Evolutionary conservation across 2,113 vertebrate species (phyloP), one percentile per base, ranked within the genome.

Genomic region (Genyomyrus donnyi): DNA sequence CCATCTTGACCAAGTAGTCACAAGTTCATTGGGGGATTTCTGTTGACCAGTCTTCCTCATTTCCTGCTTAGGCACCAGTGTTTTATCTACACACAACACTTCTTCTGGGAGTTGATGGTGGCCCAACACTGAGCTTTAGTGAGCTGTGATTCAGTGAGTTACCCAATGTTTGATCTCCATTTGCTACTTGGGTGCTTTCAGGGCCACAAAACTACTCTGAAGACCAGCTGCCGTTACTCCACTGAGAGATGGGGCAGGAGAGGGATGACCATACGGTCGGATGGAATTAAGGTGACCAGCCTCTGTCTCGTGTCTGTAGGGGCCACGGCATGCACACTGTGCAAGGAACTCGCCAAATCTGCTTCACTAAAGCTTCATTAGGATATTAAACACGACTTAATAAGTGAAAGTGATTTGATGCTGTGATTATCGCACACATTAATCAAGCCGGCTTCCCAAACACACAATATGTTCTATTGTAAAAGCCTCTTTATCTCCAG

Each of bases 361-460:
- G 97, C 96, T 98, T 96, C 94, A 96, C 96, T 97, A 80, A 98
- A 97, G 96, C 97, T 97, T 99, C 98, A 98, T 99, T 99, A 98
- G 96, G 97, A 98, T 98, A 99, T 99, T 98, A 99, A 98, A 98
- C 97, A 97, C 97, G 97, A 98, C 97, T 98, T 99, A 99, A 99
- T 99, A 99, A 98, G 97, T 97, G 98, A 98, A 97, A 99, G 98
- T 98, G 98, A 98, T 98, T 98, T 99, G 97, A 98, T 98, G 97
- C 93, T 93, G 97, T 97, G 98, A 98, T 99, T 97, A 99, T 99
- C 97, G 93, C 94, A 95, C 87, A 95, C 97, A 98, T 99, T 98
- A 98, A 99, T 99, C 97, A 98, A 98, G 97, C 96, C 95, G 93
- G 97, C 97, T 98, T 98, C 97, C 97, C 97, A 96, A 97, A 93